Base-by-base conservation (phyloP, 2,797 vertebrate species). In the Phataginus tricuspis region DNA sequence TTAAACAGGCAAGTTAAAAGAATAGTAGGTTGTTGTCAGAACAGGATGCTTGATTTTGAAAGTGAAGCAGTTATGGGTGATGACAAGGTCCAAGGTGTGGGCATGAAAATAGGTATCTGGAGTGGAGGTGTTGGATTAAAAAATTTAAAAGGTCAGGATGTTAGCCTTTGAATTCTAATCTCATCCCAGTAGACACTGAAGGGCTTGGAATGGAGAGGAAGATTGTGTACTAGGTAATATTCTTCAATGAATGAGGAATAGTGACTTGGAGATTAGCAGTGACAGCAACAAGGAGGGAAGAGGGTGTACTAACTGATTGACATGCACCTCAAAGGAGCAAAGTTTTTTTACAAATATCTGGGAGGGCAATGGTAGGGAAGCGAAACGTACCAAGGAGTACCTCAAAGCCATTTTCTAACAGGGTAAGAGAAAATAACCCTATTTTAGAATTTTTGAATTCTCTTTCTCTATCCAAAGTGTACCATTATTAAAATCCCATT, bases 1-100 rank as follows among this genome's bases (percentile, higher is more conserved):
- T 71, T 93, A 82, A 93, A 91, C 61, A 91, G 87, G 29, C 10
- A 42, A 85, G 31, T 83, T 68, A 85, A 79, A 93, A 59, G 27
- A 90, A 72, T 45, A 96, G 16, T 42, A 53, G 27, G 10, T n/a
- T 72, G 19, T 69, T 61, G 12, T 79, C 53, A 77, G 53, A 72
- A 18, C 49, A 93, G 37, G 21, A 79, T 51, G 63, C 66, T 84
- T 85, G 78, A 53, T 95, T 85, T 75, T 80, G 39, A 93, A 94
- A n/a, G 71, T 85, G 63, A 77, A 42, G 29, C 12, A 29, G 34
- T 79, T 78, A 61, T 6, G 16, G 59, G n/a, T 71, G 29, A 78
- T 66, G 34, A 27, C 11, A 85, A 75, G 5, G 51, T 57, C 27
- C 53, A 90, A 79, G 16, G 9, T 82, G 29, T 34, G 34, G 74